A percentile compares a stretch with the other conserved stretches of the same genome.
These are phyloP conservation scores for Tupaia chinensis DNA, from an alignment of 2,113 vertebrate genomes.

Conservation along the genomic window DNA sequence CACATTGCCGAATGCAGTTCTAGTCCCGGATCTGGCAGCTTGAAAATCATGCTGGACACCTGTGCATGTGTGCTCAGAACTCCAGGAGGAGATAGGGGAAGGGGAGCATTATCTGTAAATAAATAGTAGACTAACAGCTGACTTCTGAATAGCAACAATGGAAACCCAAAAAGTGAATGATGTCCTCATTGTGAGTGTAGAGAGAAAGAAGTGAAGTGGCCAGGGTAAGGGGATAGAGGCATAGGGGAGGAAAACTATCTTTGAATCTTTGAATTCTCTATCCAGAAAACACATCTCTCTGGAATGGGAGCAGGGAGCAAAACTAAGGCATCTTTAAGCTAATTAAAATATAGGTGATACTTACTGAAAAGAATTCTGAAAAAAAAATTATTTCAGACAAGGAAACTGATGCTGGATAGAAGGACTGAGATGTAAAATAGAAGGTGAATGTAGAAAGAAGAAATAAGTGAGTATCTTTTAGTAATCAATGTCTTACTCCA, in stretches of 20 bases:
- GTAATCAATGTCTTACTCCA: not conserved
- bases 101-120: not conserved
- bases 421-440: not conserved
- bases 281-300: not conserved
- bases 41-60: no score
- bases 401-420: not conserved
- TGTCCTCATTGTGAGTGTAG: not conserved
- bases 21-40: no score
- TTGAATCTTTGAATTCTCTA: not conserved
- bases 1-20: no score
- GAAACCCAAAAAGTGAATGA: not conserved
- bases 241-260: not conserved
- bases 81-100: no score
- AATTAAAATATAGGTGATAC: constrained; percentile 2
- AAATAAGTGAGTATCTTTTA: constrained; percentile 28
- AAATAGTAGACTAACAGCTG: not conserved
- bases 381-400: not conserved
- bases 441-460: not conserved
- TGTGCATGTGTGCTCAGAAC: no score
- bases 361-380: constrained; percentile 26
- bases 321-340: not conserved
- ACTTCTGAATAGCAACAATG: not conserved
- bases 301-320: not conserved
- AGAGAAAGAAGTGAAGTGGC: no score
- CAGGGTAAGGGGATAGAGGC: no score